phyloP scores from a whole-genome alignment of 35 echinoderm and acorn worm species.

The Apostichopus californicus region DNA sequence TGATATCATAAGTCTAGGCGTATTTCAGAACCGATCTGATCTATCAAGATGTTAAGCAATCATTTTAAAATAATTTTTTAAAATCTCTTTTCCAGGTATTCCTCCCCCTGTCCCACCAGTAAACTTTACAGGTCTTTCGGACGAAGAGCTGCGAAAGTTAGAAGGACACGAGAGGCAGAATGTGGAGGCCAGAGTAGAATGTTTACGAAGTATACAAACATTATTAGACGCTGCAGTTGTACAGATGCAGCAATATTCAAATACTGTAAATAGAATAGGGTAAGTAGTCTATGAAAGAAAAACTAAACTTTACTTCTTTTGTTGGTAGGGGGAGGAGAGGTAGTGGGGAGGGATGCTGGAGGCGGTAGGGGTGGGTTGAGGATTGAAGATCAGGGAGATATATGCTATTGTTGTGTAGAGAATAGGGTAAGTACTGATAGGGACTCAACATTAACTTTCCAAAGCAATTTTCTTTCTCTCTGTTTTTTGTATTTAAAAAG shows the following conservation, averaged over 20 bases:
- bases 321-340: background rate
- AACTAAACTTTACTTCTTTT: background rate
- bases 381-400: background rate
- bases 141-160: slow-evolving; percentile 84
- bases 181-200: slow-evolving; percentile 93
- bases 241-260: slow-evolving; percentile 96
- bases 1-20: too few relatives aligned
- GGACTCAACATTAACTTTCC: too few relatives aligned
- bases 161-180: slow-evolving; percentile 91
- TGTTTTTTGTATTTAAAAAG: too few relatives aligned
- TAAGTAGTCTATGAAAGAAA: slow-evolving; percentile 16
- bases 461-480: too few relatives aligned
- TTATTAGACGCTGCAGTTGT: slow-evolving; percentile 95
- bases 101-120: slow-evolving; percentile 91
- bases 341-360: background rate
- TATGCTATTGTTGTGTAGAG: too few relatives aligned
- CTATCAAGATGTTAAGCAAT: too few relatives aligned
- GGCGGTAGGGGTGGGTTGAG: background rate
- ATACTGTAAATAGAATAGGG: slow-evolving; percentile 70
- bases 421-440: too few relatives aligned
- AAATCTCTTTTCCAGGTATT: slow-evolving; percentile 52
- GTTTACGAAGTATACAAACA: slow-evolving; percentile 86
- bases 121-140: slow-evolving; percentile 90
- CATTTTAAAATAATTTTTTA: background rate
- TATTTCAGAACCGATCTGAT: too few relatives aligned